Conservation (phyloP, 2,888 invertebrate species). For the Corythucha ciliata region DNA sequence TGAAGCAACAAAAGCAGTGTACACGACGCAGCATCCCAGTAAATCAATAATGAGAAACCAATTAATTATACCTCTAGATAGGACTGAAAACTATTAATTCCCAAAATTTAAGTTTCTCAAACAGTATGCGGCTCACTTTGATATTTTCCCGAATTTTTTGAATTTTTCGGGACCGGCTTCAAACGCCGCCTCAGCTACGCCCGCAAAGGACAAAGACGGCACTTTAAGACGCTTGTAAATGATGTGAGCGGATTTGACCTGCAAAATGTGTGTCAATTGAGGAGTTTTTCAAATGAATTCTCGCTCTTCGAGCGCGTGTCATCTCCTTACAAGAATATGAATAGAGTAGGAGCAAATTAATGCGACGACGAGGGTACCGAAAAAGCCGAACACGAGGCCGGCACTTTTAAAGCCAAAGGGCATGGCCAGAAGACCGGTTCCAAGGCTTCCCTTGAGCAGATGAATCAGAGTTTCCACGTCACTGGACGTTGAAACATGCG, state of each 20-base stretch:
- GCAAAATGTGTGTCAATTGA: constrained; percentile 79
- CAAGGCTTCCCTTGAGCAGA: constrained; percentile 78
- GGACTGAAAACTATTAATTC: not conserved
- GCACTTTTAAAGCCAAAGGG: constrained; percentile 76
- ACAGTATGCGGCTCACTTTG: constrained; percentile 42
- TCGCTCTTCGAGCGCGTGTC: no score
- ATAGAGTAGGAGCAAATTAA: constrained; percentile 89
- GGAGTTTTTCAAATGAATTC: no score
- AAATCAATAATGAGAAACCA: constrained; percentile 81
- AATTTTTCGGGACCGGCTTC: constrained; percentile 53
- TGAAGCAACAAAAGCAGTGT: constrained; percentile 84
- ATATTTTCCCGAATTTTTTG: constrained; percentile 40
- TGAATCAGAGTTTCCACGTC: constrained; percentile 73
- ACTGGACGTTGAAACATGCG: constrained; percentile 44
- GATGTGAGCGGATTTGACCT: constrained; percentile 57
- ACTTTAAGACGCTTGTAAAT: constrained; percentile 67
- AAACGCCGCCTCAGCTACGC: constrained; percentile 83
- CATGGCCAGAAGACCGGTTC: constrained; percentile 87
- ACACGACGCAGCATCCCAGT: constrained; percentile 95
- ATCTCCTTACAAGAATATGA: constrained; percentile 73
- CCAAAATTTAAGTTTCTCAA: constrained; percentile 9
- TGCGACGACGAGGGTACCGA: constrained; percentile 76
- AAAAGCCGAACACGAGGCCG: constrained; percentile 67
- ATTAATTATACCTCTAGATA: constrained; percentile 61
- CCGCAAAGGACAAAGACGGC: constrained; percentile 78